Percentiles rank a stretch among this genome's conserved stretches.
These are phyloP conservation scores for Clarias platycephalus DNA, from an alignment of 2,797 vertebrate genomes.

Conservation along the genomic window DNA sequence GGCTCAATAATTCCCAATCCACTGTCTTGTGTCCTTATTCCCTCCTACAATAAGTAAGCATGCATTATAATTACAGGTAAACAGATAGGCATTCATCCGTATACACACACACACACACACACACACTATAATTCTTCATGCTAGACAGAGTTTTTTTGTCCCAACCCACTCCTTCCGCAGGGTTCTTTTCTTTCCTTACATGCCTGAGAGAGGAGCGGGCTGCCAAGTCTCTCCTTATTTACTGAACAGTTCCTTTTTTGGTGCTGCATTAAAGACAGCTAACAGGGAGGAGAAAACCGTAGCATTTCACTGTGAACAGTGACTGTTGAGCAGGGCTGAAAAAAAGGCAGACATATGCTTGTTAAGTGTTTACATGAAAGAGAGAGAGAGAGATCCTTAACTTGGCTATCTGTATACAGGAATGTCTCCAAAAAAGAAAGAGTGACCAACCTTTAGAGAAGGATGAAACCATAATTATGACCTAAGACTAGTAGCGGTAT, in stretches of 20 bases:
- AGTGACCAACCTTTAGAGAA: background rate
- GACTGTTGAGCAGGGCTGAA: slow-evolving; percentile 25
- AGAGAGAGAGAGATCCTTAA: background rate
- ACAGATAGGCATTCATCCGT: slow-evolving; percentile 23
- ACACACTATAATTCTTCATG: slow-evolving; percentile 35
- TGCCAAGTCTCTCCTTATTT: slow-evolving; percentile 61
- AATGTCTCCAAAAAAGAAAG: slow-evolving; percentile 29
- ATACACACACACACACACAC: background rate
- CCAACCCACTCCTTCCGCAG: slow-evolving; percentile 51
- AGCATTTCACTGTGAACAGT: slow-evolving; percentile 45
- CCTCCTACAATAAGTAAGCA: background rate
- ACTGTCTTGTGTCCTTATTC: background rate
- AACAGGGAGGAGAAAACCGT: slow-evolving; percentile 42
- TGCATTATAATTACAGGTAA: slow-evolving; percentile 20
- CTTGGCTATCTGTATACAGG: slow-evolving; percentile 25
- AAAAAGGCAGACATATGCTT: slow-evolving; percentile 34
- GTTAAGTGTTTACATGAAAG: slow-evolving; percentile 36
- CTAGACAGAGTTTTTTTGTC: slow-evolving; percentile 41
- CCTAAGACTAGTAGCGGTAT: background rate
- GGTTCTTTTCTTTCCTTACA: slow-evolving; percentile 60
- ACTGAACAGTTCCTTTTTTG: slow-evolving; percentile 69
- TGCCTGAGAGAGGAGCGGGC: slow-evolving; percentile 51
- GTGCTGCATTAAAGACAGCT: slow-evolving; percentile 52
- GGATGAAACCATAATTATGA: background rate
- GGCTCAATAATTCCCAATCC: slow-evolving; percentile 4